Evolutionary conservation across 1,140 invertebrate species (phyloP), one percentile per base, ranked within the genome.

Genomic region (Apolygus lucorum): DNA sequence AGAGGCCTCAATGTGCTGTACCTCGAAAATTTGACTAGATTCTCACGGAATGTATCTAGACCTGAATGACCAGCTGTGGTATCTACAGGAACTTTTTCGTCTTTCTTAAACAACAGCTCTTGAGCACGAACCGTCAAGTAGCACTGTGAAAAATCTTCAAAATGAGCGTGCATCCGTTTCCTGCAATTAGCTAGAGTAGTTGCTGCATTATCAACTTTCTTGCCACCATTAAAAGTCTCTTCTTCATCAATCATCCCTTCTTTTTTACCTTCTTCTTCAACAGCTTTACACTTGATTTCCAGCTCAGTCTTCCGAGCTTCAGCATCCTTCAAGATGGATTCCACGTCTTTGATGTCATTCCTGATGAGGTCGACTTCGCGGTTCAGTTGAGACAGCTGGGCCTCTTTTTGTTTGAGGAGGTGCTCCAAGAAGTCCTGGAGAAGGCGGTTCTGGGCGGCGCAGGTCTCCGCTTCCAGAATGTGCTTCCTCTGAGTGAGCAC

Each of bases 101-200:
- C 72, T 71, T 71, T 76, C 67, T 85, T 85, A 74, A 90, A 85
- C 69, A 86, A 81, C 24, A 90, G 74, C 73, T 91, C 89, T 77
- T 88, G 88, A 4, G 87, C 85, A 54, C 92, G 82, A 17, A 87
- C 85, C 21, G 85, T 84, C 75, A 95, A 91, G 78, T 96, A 97
- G 76, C 90, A 92, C 75, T 91, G 85, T 52, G 92, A 89, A 76
- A 96, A 90, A 77, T 96, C 93, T 71, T 94, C 90, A 80, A 95
- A 95, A 80, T 96, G 92, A 11, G 88, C 86, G 73, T 91, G 86
- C 81, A 96, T 88, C 69, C 91, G 81, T 71, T 89, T 85, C 74
- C 90, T 84, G 34, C 91, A 80, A 13, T 85, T 79, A 1, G 89
- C 84, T 22, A 91, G 77, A 1, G 86, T 82, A 1, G 83, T 72